Base-by-base conservation (phyloP, 2,888 invertebrate genomes). In the Dinocampus coccinellae region DNA sequence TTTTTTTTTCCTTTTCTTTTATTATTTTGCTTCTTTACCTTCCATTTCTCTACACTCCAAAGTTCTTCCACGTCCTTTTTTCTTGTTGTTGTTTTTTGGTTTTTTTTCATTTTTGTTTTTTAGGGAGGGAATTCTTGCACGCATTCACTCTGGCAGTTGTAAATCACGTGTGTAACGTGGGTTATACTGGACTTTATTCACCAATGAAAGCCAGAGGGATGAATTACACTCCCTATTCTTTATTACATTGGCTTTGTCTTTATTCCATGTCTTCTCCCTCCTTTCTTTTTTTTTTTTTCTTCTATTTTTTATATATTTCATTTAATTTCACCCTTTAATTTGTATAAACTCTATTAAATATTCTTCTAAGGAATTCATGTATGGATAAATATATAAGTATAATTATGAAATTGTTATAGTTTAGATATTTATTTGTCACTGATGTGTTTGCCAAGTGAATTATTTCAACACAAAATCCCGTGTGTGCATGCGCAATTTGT, bases 81-180 rank as follows among this genome's bases (percentile, higher is more conserved):
- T 72, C n/a, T n/a, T n/a, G n/a, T n/a, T n/a, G n/a, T n/a, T n/a
- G n/a, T n/a, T 61, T 69, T 24, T 36, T 29, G 16, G 16, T 42
- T 69, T 9, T 47, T 62, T 39, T 62, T 24, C 20, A 24, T 26
- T 11, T 16, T 62, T 22, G 65, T 61, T 72, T 73, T 70, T 69
- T 42, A 36, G 57, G 52, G 39, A 72, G 71, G 74, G 73, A 85
- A 87, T 87, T 87, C 86, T 85, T 80, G 84, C 83, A 82, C 83
- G 84, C 83, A 81, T 84, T 84, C 79, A 78, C 81, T 78, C 79
- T 75, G 77, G 75, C 77, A 81, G 82, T 83, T 82, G 78, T 85
- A 84, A 85, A 85, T 85, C 84, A 81, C 77, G 61, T 69, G 26
- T 72, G 66, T 77, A 73, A 75, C 75, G 80, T 79, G 77, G 78